Percentiles rank a stretch among this genome's conserved stretches.
phyloP scores from a whole-genome alignment of 2,113 vertebrate genomes.

The Excalfactoria chinensis region DNA sequence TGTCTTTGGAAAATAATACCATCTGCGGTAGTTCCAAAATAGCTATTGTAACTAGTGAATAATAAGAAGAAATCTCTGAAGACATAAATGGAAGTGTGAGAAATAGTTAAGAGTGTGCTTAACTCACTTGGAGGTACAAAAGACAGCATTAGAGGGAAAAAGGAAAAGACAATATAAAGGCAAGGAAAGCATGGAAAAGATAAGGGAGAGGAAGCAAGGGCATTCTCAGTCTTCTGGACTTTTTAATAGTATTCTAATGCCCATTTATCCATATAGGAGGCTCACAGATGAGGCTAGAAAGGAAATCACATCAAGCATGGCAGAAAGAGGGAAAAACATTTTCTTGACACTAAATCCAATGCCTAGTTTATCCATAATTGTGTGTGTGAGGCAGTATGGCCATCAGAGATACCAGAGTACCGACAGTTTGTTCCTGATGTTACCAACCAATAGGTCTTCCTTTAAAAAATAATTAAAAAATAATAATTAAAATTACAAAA shows the following conservation, averaged over 20 bases:
- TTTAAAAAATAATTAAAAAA: not conserved
- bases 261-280: not conserved
- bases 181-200: not conserved
- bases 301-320: not conserved
- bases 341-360: not conserved
- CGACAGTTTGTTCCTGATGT: not conserved
- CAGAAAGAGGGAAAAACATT: not conserved
- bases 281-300: not conserved
- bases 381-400: not conserved
- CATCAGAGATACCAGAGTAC: not conserved
- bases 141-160: rapidly evolving
- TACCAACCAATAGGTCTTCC: not conserved
- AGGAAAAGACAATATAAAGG: not conserved
- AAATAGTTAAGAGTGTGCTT: not conserved
- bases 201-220: not conserved
- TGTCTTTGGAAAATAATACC: not conserved
- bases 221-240: rapidly evolving
- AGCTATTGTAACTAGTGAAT: not conserved
- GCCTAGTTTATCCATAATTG: not conserved
- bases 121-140: not conserved
- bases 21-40: not conserved
- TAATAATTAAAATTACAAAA: not conserved
- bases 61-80: not conserved
- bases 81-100: not conserved
- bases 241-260: not conserved